A percentile compares a stretch with the other conserved stretches of the same genome.
phyloP scores from a whole-genome alignment of 2,888 invertebrate genomes.

The Tortrix viridana region DNA sequence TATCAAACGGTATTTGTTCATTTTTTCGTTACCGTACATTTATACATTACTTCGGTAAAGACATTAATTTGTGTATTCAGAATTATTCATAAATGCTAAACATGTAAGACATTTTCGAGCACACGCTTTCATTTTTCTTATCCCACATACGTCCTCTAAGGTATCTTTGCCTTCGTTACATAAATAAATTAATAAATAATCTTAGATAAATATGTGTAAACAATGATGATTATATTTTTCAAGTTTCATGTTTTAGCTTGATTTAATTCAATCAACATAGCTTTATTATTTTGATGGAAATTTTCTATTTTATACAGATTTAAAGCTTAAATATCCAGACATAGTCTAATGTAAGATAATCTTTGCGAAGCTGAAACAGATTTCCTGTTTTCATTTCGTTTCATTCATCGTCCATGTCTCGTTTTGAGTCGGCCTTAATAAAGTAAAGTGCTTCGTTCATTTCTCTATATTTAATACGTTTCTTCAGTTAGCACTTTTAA shows the following conservation, averaged over 20 bases:
- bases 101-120: background rate
- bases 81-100: background rate
- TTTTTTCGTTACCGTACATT: constrained; percentile 9
- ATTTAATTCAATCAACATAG: too few relatives aligned
- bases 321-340: background rate
- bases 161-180: too few relatives aligned
- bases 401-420: constrained; percentile 38
- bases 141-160: too few relatives aligned
- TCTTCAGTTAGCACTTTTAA: background rate
- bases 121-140: too few relatives aligned
- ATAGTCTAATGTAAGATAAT: constrained; percentile 1
- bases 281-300: too few relatives aligned
- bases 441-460: constrained; percentile 48
- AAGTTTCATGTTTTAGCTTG: too few relatives aligned
- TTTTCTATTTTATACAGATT: background rate
- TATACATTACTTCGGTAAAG: background rate
- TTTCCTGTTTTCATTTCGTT: constrained; percentile 2
- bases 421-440: constrained; percentile 47
- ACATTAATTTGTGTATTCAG: constrained; percentile 8
- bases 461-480: constrained; percentile 36
- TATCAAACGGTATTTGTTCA: constrained; percentile 6
- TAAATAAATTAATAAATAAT: too few relatives aligned
- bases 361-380: background rate
- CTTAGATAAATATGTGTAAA: too few relatives aligned
- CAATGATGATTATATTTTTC: too few relatives aligned